Conservation (phyloP, 2,888 invertebrate genomes). For the Sialis lutaria region DNA sequence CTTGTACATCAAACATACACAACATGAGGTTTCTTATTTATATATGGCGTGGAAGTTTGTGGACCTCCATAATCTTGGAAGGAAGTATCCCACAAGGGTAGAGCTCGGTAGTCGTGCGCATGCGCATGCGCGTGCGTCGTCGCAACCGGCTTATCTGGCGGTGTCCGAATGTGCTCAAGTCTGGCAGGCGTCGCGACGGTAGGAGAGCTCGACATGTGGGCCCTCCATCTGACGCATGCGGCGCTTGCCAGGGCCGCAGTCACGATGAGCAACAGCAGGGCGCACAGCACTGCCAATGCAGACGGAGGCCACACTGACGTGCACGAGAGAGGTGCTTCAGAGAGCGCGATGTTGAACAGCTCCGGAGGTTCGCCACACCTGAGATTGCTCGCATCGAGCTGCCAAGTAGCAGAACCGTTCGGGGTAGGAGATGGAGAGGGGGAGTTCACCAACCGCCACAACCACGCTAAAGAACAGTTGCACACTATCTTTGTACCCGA, state of each 20-base stretch:
- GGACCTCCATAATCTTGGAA: constrained; percentile 12
- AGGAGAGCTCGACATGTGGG: not conserved
- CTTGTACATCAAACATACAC: constrained; percentile 24
- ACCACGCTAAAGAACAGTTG: constrained; percentile 75
- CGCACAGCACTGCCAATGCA: constrained; percentile 31
- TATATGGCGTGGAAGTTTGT: constrained; percentile 10
- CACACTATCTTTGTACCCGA: constrained; percentile 73
- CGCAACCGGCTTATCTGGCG: constrained; percentile 20
- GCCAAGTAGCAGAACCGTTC: constrained; percentile 13
- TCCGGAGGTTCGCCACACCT: constrained; percentile 40
- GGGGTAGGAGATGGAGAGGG: not conserved
- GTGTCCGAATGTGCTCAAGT: constrained; percentile 16
- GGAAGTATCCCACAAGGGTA: constrained; percentile 22
- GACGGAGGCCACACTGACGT: constrained; percentile 42
- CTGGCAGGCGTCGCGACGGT: constrained; percentile 6
- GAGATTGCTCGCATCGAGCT: constrained; percentile 38
- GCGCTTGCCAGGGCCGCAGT: not conserved
- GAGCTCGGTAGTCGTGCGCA: constrained; percentile 21
- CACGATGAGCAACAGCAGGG: constrained; percentile 24
- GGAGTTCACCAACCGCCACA: constrained; percentile 25
- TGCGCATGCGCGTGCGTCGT: constrained; percentile 19
- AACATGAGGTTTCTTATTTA: constrained; percentile 27
- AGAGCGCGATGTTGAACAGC: constrained; percentile 32
- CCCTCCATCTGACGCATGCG: not conserved
- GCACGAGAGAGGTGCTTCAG: constrained; percentile 44